Conservation (phyloP, 1,140 invertebrate genomes). For the Lepidurus apus region DNA sequence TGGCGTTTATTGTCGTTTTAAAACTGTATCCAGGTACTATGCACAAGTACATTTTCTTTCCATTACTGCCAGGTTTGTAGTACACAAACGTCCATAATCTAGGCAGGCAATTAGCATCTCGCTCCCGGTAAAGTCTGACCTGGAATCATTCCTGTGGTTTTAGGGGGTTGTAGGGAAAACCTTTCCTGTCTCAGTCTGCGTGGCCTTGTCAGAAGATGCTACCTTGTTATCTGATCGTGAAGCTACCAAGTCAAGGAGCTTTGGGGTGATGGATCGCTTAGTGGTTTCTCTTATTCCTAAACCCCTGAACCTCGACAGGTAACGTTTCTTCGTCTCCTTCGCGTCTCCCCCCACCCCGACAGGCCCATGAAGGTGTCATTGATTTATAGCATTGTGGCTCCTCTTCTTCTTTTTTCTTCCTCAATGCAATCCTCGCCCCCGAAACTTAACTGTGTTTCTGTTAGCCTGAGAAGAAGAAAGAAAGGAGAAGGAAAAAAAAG, state of each 20-base stretch:
- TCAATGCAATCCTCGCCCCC: neutral
- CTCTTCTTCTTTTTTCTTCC: neutral
- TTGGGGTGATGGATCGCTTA: slow-evolving; percentile 17
- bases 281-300: neutral
- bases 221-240: slow-evolving; percentile 19
- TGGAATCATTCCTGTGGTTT: neutral
- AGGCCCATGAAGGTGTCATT: slow-evolving; percentile 2
- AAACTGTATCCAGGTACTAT: neutral
- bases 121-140: neutral
- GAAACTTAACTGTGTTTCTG: neutral
- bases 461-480: neutral
- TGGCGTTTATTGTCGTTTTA: too few relatives aligned
- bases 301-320: neutral
- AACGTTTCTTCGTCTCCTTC: neutral
- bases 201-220: neutral
- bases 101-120: neutral
- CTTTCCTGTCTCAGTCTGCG: neutral
- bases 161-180: neutral
- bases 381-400: neutral
- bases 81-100: neutral
- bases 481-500: neutral
- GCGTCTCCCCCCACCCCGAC: neutral
- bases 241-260: neutral
- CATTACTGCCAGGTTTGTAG: neutral
- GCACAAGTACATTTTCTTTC: neutral